Conservation (phyloP, 1,140 invertebrate genomes). For the Drosophila burlai region DNA sequence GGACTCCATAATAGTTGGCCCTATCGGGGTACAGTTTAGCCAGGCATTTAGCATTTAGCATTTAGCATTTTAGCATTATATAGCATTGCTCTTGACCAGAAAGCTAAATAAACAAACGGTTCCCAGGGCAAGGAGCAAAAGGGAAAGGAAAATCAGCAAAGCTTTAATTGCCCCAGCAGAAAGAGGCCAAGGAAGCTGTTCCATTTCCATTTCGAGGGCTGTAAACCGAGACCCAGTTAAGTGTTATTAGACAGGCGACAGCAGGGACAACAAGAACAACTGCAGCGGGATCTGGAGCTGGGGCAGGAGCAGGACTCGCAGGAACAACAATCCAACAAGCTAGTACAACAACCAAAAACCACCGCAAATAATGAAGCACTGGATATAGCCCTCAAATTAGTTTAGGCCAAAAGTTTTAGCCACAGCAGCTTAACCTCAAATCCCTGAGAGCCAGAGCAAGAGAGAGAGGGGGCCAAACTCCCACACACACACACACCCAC, state of each 20-base stretch:
- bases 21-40: constrained; percentile 39
- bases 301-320: background rate
- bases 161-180: constrained; percentile 37
- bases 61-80: constrained; percentile 25
- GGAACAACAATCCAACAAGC: constrained; percentile 4
- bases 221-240: constrained; percentile 63
- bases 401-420: constrained; percentile 82
- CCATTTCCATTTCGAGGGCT: constrained; percentile 40
- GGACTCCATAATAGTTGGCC: constrained; percentile 73
- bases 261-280: constrained; percentile 44
- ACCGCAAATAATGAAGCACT: constrained; percentile 76
- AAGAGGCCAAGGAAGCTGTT: constrained; percentile 26
- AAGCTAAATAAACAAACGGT: constrained; percentile 59
- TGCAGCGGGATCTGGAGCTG: constrained; percentile 21
- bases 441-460: constrained; percentile 44
- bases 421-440: constrained; percentile 80
- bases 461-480: constrained; percentile 10
- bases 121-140: background rate
- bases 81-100: constrained; percentile 36
- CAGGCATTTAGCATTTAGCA: constrained; percentile 21
- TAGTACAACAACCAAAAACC: constrained; percentile 33
- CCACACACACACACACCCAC: constrained; percentile 1
- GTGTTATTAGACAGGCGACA: constrained; percentile 73
- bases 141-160: constrained; percentile 12
- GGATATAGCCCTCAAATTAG: constrained; percentile 70